Conservation (phyloP, 2,888 invertebrate species). For the Dioctria rufipes region DNA sequence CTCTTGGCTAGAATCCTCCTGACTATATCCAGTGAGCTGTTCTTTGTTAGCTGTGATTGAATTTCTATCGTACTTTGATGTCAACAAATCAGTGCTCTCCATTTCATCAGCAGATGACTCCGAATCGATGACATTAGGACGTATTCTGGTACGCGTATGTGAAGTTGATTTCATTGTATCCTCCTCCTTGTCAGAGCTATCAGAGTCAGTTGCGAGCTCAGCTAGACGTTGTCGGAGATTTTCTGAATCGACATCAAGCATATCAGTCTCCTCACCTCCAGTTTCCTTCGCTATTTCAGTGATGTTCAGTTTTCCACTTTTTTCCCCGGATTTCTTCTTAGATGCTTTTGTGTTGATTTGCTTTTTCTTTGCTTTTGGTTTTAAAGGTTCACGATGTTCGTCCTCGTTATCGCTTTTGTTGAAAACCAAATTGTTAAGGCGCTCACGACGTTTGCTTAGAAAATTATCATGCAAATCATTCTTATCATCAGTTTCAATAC, state of each 20-base stretch:
- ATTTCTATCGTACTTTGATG: constrained; percentile 29
- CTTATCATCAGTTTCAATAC: constrained; percentile 54
- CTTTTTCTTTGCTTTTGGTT: constrained; percentile 55
- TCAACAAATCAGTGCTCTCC: constrained; percentile 27
- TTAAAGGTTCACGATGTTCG: constrained; percentile 63
- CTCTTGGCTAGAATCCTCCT: not conserved
- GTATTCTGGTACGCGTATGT: constrained; percentile 64
- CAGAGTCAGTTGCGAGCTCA: constrained; percentile 63
- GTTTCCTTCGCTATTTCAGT: constrained; percentile 55
- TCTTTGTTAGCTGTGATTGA: not conserved
- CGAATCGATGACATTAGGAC: constrained; percentile 69
- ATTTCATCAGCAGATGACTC: constrained; percentile 64
- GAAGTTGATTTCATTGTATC: constrained; percentile 57
- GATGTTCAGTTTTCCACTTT: constrained; percentile 55
- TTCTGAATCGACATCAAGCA: constrained; percentile 68
- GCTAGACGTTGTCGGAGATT: constrained; percentile 68
- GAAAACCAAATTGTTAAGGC: constrained; percentile 67
- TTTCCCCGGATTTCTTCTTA: constrained; percentile 35
- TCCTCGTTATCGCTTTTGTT: constrained; percentile 70
- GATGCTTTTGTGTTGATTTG: constrained; percentile 58
- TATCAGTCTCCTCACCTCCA: constrained; percentile 60
- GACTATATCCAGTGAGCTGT: not conserved
- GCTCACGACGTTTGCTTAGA: constrained; percentile 65
- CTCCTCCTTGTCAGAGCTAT: constrained; percentile 62
- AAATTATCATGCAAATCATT: constrained; percentile 63